Conservation (phyloP, 2,888 invertebrate species). For the Choristoneura rosaceana region DNA sequence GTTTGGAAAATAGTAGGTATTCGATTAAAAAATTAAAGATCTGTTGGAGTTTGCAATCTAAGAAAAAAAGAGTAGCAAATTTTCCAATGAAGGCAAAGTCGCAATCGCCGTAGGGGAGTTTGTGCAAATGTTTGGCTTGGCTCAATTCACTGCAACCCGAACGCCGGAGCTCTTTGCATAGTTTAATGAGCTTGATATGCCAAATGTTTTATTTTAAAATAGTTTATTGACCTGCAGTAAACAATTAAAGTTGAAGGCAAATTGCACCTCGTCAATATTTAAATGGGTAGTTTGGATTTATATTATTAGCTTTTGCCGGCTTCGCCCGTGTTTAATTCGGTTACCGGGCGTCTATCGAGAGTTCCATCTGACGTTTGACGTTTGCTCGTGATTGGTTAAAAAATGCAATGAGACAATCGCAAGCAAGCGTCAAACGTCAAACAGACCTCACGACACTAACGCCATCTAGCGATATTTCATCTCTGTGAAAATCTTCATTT, state of each 20-base stretch:
- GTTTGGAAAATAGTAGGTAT: too few species aligned
- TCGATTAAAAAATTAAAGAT: background rate
- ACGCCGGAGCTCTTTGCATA: slow-evolving; percentile 13
- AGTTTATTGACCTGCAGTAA: background rate
- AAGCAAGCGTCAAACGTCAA: too few species aligned
- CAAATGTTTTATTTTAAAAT: slow-evolving; percentile 7
- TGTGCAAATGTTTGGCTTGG: slow-evolving; percentile 29
- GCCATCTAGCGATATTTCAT: too few species aligned
- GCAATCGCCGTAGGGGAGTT: slow-evolving; percentile 18
- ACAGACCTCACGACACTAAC: too few species aligned
- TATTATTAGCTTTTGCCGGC: too few species aligned
- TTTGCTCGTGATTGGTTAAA: too few species aligned
- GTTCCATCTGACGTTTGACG: too few species aligned
- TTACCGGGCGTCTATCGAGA: too few species aligned
- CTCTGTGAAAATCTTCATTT: too few species aligned
- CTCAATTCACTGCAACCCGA: slow-evolving; percentile 31
- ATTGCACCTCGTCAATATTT: background rate
- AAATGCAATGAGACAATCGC: too few species aligned
- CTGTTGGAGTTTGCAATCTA: background rate
- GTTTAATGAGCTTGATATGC: slow-evolving; percentile 27
- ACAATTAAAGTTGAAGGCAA: background rate
- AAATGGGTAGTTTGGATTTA: too few species aligned
- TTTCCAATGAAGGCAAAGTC: slow-evolving; percentile 19
- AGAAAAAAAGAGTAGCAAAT: slow-evolving; percentile 16
- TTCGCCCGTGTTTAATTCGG: too few species aligned